Evolutionary conservation across 1,140 invertebrate genomes (phyloP).

Genomic region (Drosophila oshimai): DNA sequence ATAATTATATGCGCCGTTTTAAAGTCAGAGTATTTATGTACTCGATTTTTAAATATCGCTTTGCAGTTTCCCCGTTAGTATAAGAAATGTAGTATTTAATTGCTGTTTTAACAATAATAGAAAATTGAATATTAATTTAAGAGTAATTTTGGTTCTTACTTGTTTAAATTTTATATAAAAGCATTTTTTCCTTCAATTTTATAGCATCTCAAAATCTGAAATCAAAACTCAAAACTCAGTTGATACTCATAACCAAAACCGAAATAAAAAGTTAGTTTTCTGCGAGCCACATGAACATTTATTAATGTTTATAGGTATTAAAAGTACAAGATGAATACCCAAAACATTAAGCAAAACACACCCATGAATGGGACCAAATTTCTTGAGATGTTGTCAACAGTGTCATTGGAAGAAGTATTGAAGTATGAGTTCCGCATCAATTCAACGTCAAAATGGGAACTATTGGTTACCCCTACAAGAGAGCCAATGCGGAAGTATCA

Average conservation of each 20-base stretch:
- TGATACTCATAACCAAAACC: conserved; percentile 20
- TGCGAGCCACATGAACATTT: conserved; percentile 32
- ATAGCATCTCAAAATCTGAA: conserved; percentile 60
- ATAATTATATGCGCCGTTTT: background rate
- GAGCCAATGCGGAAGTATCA: conserved; percentile 11
- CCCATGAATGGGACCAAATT: conserved; percentile 28
- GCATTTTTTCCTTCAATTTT: conserved; percentile 74
- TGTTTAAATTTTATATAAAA: conserved; percentile 50
- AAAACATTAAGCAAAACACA: conserved; percentile 7
- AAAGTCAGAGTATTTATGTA: background rate
- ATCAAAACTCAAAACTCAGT: conserved; percentile 32
- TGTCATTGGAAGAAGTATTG: conserved; percentile 47
- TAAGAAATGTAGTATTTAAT: conserved; percentile 9
- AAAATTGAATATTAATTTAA: conserved; percentile 4
- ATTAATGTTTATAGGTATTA: conserved; percentile 7
- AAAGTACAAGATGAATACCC: conserved; percentile 27
- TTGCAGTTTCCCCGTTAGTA: background rate
- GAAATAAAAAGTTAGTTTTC: conserved; percentile 7
- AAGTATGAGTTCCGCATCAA: conserved; percentile 22
- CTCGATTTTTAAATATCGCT: background rate
- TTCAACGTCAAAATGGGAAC: conserved; percentile 27
- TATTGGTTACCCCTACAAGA: conserved; percentile 20
- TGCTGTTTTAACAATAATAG: background rate
- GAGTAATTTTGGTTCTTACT: conserved; percentile 12
- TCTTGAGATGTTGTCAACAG: conserved; percentile 39